Percentiles rank a stretch among this genome's conserved stretches.
These are phyloP conservation scores for Eufriesea mexicana DNA, from an alignment of 1,140 invertebrate species.

Conservation along the genomic window DNA sequence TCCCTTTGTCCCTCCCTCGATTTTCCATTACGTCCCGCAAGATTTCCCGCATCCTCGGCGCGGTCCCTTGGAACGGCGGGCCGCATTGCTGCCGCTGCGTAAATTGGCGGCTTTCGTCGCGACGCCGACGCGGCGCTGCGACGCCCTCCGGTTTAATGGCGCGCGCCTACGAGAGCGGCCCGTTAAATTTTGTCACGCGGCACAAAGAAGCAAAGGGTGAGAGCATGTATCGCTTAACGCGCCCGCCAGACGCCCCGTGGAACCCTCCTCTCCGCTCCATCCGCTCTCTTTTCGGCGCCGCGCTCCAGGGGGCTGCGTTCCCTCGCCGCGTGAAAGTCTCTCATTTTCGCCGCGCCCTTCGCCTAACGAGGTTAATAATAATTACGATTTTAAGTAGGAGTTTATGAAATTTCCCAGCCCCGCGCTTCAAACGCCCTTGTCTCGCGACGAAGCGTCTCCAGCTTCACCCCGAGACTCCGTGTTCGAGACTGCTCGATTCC, in stretches of 20 bases:
- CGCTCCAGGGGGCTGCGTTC: neutral
- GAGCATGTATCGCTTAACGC: constrained; percentile 60
- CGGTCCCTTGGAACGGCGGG: constrained; percentile 4
- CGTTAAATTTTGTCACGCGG: constrained; percentile 66
- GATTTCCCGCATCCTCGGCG: constrained; percentile 61
- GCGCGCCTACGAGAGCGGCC: constrained; percentile 62
- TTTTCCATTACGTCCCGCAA: constrained; percentile 66
- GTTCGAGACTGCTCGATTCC: too few relatives aligned
- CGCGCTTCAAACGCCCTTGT: neutral
- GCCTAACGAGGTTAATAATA: constrained; percentile 60
- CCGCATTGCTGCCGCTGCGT: neutral
- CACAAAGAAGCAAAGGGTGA: constrained; percentile 65
- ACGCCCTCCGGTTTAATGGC: constrained; percentile 59
- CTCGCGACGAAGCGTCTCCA: too few relatives aligned
- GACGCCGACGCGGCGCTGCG: constrained; percentile 25
- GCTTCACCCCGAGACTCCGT: neutral
- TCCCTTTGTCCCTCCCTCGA: constrained; percentile 22
- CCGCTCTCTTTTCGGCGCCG: constrained; percentile 5
- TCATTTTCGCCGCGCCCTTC: constrained; percentile 27
- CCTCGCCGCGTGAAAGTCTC: constrained; percentile 27
- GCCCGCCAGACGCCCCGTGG: constrained; percentile 37
- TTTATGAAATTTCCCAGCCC: constrained; percentile 40
- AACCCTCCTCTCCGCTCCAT: constrained; percentile 28
- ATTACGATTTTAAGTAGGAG: constrained; percentile 52
- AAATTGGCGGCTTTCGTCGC: constrained; percentile 68